phyloP scores from a whole-genome alignment of 2,888 invertebrate species.

The Boloria euphrosyne region DNA sequence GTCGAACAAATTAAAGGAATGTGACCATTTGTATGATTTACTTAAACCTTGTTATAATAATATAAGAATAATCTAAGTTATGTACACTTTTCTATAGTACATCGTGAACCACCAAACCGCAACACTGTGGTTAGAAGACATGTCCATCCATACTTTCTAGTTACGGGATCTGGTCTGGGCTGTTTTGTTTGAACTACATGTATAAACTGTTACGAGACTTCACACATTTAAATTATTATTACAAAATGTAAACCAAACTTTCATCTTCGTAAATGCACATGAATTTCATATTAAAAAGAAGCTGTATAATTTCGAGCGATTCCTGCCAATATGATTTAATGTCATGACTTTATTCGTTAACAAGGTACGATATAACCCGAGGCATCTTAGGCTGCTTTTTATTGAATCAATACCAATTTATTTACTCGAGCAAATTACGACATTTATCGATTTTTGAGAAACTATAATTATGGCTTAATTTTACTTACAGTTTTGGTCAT shows the following conservation, averaged over 20 bases:
- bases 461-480: slow-evolving; percentile 34
- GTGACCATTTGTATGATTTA: no score
- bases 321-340: slow-evolving; percentile 37
- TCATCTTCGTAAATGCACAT: neutral
- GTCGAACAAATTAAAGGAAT: no score
- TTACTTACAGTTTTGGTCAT: slow-evolving; percentile 25
- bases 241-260: neutral
- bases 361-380: slow-evolving; percentile 28
- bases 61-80: neutral
- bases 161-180: slow-evolving; percentile 10
- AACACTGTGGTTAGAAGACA: slow-evolving; percentile 19
- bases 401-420: slow-evolving; percentile 38
- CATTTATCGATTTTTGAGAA: slow-evolving; percentile 39
- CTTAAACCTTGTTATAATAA: no score
- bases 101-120: slow-evolving; percentile 14
- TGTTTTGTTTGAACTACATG: slow-evolving; percentile 8
- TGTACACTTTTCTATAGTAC: slow-evolving; percentile 5
- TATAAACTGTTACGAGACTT: slow-evolving; percentile 1
- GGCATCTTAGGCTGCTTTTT: slow-evolving; percentile 31
- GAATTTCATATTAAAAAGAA: slow-evolving; percentile 21
- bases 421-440: slow-evolving; percentile 35
- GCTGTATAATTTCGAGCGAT: slow-evolving; percentile 25
- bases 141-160: slow-evolving; percentile 23
- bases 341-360: slow-evolving; percentile 37
- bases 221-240: neutral